phyloP scores from a whole-genome alignment of 2,797 vertebrate species.

The Taenioides sp. region DNA sequence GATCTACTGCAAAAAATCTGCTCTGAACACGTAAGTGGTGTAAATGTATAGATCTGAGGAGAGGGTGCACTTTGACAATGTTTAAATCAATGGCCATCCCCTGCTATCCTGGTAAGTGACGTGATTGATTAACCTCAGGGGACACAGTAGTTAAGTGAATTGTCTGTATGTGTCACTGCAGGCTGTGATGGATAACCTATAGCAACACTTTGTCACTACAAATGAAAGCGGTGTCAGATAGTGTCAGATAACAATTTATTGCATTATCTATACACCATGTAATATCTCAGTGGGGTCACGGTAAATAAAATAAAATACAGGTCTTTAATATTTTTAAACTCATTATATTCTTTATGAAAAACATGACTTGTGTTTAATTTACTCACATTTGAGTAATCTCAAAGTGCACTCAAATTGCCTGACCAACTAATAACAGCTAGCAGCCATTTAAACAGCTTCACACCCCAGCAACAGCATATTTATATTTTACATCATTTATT shows the following conservation, averaged over 20 bases:
- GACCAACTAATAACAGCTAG: not conserved
- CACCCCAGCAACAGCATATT: not conserved
- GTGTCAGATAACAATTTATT: not conserved
- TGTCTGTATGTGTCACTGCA: slow-evolving; percentile 21
- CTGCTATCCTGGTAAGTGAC: slow-evolving; percentile 1
- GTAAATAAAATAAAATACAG: not conserved
- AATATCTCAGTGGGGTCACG: not conserved
- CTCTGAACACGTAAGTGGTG: slow-evolving; percentile 89
- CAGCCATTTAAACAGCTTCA: not conserved
- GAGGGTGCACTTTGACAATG: not conserved
- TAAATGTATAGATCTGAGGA: not conserved
- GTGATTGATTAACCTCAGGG: slow-evolving; percentile 16
- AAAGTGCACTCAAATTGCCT: too few relatives aligned
- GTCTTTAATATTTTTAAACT: not conserved
- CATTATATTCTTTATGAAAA: not conserved
- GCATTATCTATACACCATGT: not conserved
- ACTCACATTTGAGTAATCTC: not conserved
- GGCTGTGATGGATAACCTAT: slow-evolving; percentile 30
- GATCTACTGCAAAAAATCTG: slow-evolving; percentile 96
- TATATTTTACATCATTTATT: not conserved
- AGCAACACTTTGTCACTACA: slow-evolving; percentile 15
- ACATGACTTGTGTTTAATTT: not conserved
- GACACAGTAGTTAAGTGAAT: slow-evolving; percentile 27
- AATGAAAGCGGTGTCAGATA: too few relatives aligned
- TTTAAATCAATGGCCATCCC: slow-evolving; percentile 4